Base-by-base conservation (phyloP, 2,797 vertebrate species). In the Iguana delicatissima region DNA sequence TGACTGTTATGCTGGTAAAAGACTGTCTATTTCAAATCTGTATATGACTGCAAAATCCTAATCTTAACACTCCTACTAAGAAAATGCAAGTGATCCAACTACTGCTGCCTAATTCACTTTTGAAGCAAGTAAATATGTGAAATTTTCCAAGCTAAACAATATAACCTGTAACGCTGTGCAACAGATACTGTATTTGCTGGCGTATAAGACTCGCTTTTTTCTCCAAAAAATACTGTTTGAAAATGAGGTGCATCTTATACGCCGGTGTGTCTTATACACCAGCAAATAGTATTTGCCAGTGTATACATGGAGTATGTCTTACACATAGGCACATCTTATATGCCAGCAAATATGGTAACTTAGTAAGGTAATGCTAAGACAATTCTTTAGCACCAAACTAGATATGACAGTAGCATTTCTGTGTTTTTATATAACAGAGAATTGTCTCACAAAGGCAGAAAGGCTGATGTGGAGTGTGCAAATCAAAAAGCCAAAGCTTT, bases 61-160 rank as follows among this genome's bases (percentile, higher is more conserved):
- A 20, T 12, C 32, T 59, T n/a, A 55, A 82, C 22, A 59, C 32
- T 82, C 52, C 55, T 35, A 35, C n/a, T 59, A 74, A 86, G 84
- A 72, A 72, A 85, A 85, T 83, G 73, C 29, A 85, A 22, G 64
- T 2, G 32, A 73, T 22, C 69, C n/a, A 74, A 29, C 1, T 38
- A 42, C 52, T 86, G 72, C 52, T 57, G 52, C 14, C 22, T 86
- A 35, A 13, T 20, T 76, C 22, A 59, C 55, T 59, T 76, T 86
- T 32, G 35, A 76, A 86, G 35, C 6, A 76, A 86, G 14, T 24
- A n/a, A 50, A n/a, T n/a, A 87, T 80, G 32, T 32, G 83, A 0
- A 24, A 35, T 29, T 81, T 89, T 80, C 84, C 12, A 38, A 92
- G 57, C 73, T 93, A 94, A 26, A 85, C n/a, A 92, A 62, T 9